These are phyloP conservation scores for Invenusta paracnida DNA, from an alignment of 2,888 invertebrate genomes.

Conservation along the genomic window DNA sequence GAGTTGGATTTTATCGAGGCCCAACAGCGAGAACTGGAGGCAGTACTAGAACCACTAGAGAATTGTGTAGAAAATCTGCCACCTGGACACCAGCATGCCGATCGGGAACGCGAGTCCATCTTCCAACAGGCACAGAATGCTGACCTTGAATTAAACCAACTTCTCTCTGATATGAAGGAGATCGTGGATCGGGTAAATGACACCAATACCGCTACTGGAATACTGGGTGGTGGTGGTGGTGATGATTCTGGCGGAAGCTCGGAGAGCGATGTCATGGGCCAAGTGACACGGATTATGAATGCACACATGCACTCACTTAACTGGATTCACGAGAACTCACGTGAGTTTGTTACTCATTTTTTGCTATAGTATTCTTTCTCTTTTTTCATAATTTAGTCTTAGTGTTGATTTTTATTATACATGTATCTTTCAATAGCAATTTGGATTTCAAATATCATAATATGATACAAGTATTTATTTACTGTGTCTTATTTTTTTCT, in stretches of 20 bases:
- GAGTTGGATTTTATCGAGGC: slow-evolving; percentile 86
- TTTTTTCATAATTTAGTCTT: background rate
- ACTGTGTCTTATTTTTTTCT: too few species aligned
- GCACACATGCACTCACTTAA: slow-evolving; percentile 40
- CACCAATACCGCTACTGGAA: background rate
- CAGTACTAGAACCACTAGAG: slow-evolving; percentile 77
- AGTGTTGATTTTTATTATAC: too few species aligned
- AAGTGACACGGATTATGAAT: slow-evolving; percentile 35
- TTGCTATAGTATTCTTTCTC: background rate
- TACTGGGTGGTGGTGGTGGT: background rate
- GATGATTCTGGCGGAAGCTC: background rate
- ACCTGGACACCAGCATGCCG: slow-evolving; percentile 57
- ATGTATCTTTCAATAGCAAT: too few species aligned
- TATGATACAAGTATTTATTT: too few species aligned
- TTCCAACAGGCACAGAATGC: slow-evolving; percentile 31
- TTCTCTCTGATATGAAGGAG: slow-evolving; percentile 36
- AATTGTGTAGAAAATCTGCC: slow-evolving; percentile 65
- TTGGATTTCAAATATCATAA: too few species aligned
- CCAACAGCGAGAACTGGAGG: slow-evolving; percentile 85
- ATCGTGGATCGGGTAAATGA: slow-evolving; percentile 34
- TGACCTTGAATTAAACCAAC: slow-evolving; percentile 31
- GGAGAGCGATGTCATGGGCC: slow-evolving; percentile 14
- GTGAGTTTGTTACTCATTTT: slow-evolving; percentile 32
- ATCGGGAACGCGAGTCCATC: slow-evolving; percentile 73
- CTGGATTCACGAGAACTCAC: slow-evolving; percentile 40